Evolutionary conservation across 2,888 invertebrate genomes (phyloP), one percentile per base, ranked within the genome.

Genomic region (Anthophora plumipes): DNA sequence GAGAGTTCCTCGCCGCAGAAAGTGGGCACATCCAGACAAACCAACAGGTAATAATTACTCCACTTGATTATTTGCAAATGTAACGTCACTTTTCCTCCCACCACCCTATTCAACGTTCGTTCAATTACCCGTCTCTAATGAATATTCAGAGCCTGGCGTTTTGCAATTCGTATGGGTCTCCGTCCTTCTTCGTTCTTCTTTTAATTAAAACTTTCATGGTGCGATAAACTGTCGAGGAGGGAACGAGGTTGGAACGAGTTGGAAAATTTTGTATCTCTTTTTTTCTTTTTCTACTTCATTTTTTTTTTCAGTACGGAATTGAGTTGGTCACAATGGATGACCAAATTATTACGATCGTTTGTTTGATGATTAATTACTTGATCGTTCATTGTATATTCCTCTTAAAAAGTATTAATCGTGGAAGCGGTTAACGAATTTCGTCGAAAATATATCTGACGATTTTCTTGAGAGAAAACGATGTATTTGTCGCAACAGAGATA

Each of bases 1-100:
- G 98, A 98, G 94, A 97, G 98, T 91, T 97, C 97, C 84, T 97
- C 97, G 91, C 97, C 98, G 25, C 96, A 97, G 90, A 96, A 98
- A 87, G 97, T 98, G 50, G 98, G 98, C 69, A 97, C 98, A 83
- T 98, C 98, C 31, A 96, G 97, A 93, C 97, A 97, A 94, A 94
- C 96, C 87, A 96, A 96, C 93, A 97, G 98, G 97, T 98, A 94
- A 93, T 8, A 0, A 2, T 9, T 1, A 11, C n/a, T 22, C 17
- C 14, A 11, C 25, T 11, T 14, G 1, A 17, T 20, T 12, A 37
- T n/a, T 11, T 17, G 22, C 64, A 66, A 52, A 25, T 11, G 5
- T 20, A 12, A 14, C 20, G 9, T 9, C 20, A 17, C 7, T 7
- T 8, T 46, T 61, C 9, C 31, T 46, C 43, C 7, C n/a, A n/a